These are phyloP conservation scores for Melanaphis sacchari DNA, from an alignment of 1,140 invertebrate species.

Conservation along the genomic window DNA sequence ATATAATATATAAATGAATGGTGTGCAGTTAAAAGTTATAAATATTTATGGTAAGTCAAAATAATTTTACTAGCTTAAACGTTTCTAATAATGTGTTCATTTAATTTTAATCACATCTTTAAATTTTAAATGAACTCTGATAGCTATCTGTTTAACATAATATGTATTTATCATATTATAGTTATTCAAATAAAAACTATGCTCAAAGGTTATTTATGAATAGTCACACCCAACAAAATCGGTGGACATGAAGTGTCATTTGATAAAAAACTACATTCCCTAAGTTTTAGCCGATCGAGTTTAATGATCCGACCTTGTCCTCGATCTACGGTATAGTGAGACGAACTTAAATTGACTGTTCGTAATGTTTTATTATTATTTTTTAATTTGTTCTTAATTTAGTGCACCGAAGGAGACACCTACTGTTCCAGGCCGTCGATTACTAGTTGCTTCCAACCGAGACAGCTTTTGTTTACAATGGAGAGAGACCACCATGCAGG, in stretches of 20 bases:
- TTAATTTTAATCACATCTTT: background rate
- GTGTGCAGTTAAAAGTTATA: background rate
- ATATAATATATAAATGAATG: background rate
- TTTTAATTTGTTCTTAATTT: slow-evolving; percentile 48
- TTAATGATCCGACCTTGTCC: slow-evolving; percentile 48
- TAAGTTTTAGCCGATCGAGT: background rate
- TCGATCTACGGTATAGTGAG: background rate
- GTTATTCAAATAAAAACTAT: background rate
- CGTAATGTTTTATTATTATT: background rate
- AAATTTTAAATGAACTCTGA: background rate
- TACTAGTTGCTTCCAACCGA: slow-evolving; percentile 50
- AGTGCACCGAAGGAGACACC: slow-evolving; percentile 38
- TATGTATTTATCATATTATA: background rate
- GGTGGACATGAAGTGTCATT: background rate
- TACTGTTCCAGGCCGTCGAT: slow-evolving; percentile 46
- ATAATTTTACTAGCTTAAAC: background rate
- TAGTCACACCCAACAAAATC: slow-evolving; percentile 22
- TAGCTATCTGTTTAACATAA: background rate
- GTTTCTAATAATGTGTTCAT: background rate
- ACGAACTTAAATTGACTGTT: background rate
- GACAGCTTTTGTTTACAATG: slow-evolving; percentile 50
- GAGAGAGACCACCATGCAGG: slow-evolving; percentile 39
- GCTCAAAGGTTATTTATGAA: background rate
- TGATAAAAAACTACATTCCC: background rate
- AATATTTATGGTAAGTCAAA: background rate